These are phyloP conservation scores for Tortricodes alternella DNA, from an alignment of 2,888 invertebrate genomes.

Conservation along the genomic window DNA sequence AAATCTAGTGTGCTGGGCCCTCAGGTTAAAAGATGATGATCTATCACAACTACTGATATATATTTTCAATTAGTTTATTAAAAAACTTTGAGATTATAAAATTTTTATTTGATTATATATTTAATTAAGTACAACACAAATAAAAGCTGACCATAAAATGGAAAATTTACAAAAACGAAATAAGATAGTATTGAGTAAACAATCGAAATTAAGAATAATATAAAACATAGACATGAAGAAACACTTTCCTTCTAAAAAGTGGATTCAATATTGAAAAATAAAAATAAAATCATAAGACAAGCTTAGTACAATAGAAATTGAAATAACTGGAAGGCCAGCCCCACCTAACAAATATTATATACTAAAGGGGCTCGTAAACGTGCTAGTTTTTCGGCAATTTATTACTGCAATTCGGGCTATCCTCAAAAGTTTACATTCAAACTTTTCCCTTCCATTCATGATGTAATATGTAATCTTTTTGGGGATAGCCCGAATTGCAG, in stretches of 20 bases:
- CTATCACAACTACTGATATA: no score
- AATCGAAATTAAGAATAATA: conserved; percentile 40
- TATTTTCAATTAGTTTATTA: no score
- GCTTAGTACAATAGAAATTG: conserved; percentile 20
- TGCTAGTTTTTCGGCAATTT: no score
- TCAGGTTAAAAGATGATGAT: no score
- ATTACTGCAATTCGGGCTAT: no score
- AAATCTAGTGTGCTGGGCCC: no score
- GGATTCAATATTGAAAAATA: conserved; percentile 44
- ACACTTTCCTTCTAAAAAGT: conserved; percentile 67
- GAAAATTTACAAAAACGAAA: conserved; percentile 26
- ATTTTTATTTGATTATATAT: conserved; percentile 16
- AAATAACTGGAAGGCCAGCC: conserved; percentile 43
- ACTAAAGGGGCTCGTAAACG: no score
- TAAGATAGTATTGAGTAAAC: conserved; percentile 32
- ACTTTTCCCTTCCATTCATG: no score
- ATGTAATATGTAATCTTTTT: no score
- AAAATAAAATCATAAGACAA: conserved; percentile 32
- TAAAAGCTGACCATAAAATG: conserved; percentile 29
- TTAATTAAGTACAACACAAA: conserved; percentile 12
- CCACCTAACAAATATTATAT: conserved; percentile 32
- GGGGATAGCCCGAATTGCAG: no score
- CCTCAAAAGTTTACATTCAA: no score
- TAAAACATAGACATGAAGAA: conserved; percentile 45
- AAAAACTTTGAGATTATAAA: not conserved